Percentiles rank a stretch among this genome's conserved stretches.
Evolutionary conservation across 30 jellyfish, hydroid and myxozoan species (phyloP).

Genomic region (Turritopsis rubra): DNA sequence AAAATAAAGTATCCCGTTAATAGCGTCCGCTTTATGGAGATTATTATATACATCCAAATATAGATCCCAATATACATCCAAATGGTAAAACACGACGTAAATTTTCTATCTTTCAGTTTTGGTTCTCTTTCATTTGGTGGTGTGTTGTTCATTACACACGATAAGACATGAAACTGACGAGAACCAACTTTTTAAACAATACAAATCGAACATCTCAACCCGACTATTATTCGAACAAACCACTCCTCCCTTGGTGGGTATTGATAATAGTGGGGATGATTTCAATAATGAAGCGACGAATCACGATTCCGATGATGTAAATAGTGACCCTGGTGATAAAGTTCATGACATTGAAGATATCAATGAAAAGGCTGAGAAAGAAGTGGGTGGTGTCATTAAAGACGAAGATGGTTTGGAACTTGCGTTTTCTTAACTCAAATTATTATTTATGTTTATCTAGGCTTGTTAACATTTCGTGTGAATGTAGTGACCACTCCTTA

Average conservation of each 20-base stretch:
- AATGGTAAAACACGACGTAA: no score
- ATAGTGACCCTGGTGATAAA: background rate
- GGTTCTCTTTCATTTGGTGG: background rate
- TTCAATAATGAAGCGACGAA: background rate
- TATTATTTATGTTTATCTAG: background rate
- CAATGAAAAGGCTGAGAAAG: background rate
- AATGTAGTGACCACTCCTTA: no score
- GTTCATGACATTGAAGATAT: background rate
- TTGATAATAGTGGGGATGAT: background rate
- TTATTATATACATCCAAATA: no score
- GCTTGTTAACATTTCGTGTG: no score
- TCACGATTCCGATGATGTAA: background rate
- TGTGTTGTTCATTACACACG: background rate
- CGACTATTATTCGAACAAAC: background rate
- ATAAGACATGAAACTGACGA: background rate
- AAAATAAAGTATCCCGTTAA: no score
- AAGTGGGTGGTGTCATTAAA: background rate
- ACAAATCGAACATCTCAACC: background rate
- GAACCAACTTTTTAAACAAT: background rate
- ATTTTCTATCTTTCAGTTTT: background rate
- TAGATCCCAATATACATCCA: no score
- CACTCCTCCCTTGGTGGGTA: background rate
- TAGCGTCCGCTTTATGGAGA: no score
- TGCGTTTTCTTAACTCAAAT: no score
- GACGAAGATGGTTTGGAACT: background rate